Evolutionary conservation across 1,140 invertebrate genomes (phyloP), one percentile per base, ranked within the genome.

Genomic region (Zaprionus capensis): DNA sequence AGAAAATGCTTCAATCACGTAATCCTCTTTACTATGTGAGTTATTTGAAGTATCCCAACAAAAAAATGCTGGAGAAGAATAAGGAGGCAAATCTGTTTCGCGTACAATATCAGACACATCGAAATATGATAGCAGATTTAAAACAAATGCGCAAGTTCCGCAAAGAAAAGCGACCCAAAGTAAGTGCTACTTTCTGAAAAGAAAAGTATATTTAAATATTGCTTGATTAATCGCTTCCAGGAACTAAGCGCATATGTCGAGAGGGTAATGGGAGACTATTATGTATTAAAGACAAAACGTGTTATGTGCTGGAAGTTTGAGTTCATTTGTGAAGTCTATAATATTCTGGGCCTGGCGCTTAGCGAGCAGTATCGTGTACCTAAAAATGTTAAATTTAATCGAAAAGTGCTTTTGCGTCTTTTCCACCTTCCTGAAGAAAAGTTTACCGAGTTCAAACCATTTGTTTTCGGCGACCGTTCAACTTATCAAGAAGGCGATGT

Each of bases 301-400:
- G 82, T 92, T 6, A 92, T 92, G 91, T 92, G 91, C 53, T 92
- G 91, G 87, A 92, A 92, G 64, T 92, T 92, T 24, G 80, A 92
- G 46, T 92, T 92, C 11, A 73, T 84, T 7, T 91, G 90, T 38
- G 91, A 92, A 46, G 82, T 92, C 0, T 92, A 92, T 58, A 92
- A 92, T 38, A 90, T 63, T 0, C 20, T 92, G 17, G 91, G 74
- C 0, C 41, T 92, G 62, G 79, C 91, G 0, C 58, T 90, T 26
- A 55, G 69, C 6, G 91, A 91, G 4, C 78, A 91, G 5, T 75
- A 79, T 36, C 12, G n/a, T 2, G 46, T 82, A 4, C 79, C 79
- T 2, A 71, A 77, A 15, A 24, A 26, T 14, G 62, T 82, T 0
- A 67, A 20, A 3, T 0, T 15, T 0, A 2, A 14, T 17, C 6